Percentiles rank a stretch among this genome's conserved stretches.
phyloP scores from a whole-genome alignment of 2,888 invertebrate species.

The Panopea generosa region DNA sequence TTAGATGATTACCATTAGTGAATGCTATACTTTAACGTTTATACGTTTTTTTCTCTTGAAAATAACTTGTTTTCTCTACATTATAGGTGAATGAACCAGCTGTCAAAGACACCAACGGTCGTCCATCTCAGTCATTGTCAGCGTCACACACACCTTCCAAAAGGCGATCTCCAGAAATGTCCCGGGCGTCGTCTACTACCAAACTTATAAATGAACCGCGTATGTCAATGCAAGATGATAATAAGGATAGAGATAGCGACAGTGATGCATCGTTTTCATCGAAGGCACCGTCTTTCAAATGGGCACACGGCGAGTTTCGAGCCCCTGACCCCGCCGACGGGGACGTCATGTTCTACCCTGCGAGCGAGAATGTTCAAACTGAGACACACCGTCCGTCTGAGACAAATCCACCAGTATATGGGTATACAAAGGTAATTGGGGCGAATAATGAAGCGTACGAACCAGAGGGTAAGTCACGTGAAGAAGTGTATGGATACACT shows the following conservation, averaged over 20 bases:
- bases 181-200: constrained; percentile 54
- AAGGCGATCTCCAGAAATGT: constrained; percentile 23
- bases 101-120: not conserved
- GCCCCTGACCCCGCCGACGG: constrained; percentile 56
- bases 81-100: not conserved
- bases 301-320: constrained; percentile 26
- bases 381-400: constrained; percentile 6
- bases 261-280: constrained; percentile 29
- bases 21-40: no score
- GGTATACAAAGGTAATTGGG: constrained; percentile 44
- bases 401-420: constrained; percentile 19
- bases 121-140: constrained; percentile 8
- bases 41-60: no score
- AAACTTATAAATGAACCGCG: constrained; percentile 47
- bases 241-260: constrained; percentile 33
- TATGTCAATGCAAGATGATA: constrained; percentile 44
- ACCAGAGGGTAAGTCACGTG: not conserved
- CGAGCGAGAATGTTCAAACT: constrained; percentile 24
- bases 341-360: constrained; percentile 58
- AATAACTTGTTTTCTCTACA: no score
- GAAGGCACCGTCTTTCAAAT: constrained; percentile 40
- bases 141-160: constrained; percentile 2
- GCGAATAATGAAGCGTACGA: not conserved
- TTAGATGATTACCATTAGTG: no score
- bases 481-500: constrained; percentile 23